Conservation (phyloP, 2,888 invertebrate species). For the Drosophila koepferae region DNA sequence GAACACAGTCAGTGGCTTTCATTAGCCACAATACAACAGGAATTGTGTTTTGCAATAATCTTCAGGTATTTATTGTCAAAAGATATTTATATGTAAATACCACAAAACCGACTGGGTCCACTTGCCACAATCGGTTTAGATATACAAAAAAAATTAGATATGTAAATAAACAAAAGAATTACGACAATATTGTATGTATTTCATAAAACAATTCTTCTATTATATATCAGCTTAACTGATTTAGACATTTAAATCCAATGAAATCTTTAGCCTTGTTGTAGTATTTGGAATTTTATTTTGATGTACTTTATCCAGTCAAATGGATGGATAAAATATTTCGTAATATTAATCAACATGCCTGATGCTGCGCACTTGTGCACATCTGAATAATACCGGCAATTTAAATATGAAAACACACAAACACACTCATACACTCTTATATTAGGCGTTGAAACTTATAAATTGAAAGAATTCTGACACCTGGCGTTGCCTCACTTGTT, state of each 20-base stretch:
- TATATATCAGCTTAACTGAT: neutral
- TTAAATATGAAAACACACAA: conserved; percentile 23
- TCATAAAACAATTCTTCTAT: neutral
- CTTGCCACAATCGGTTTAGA: neutral
- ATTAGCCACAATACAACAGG: neutral
- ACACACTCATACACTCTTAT: conserved; percentile 7
- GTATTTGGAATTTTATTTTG: too few species aligned
- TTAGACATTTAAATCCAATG: too few species aligned
- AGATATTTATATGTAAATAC: neutral
- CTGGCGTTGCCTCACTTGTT: conserved; percentile 49
- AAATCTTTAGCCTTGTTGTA: too few species aligned
- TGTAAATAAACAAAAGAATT: neutral
- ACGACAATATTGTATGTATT: too few species aligned
- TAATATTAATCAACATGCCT: neutral
- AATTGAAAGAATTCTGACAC: conserved; percentile 41
- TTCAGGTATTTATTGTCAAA: neutral
- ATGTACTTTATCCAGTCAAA: neutral
- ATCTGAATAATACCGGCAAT: conserved; percentile 42
- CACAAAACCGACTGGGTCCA: neutral
- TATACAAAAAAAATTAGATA: neutral
- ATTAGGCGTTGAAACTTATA: conserved; percentile 34
- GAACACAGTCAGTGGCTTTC: neutral
- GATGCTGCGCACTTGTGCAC: conserved; percentile 11
- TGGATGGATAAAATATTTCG: neutral
- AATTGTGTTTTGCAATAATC: neutral